Evolutionary conservation across 2,888 invertebrate species (phyloP).

Genomic region (Caenorhabditis wallacei): DNA sequence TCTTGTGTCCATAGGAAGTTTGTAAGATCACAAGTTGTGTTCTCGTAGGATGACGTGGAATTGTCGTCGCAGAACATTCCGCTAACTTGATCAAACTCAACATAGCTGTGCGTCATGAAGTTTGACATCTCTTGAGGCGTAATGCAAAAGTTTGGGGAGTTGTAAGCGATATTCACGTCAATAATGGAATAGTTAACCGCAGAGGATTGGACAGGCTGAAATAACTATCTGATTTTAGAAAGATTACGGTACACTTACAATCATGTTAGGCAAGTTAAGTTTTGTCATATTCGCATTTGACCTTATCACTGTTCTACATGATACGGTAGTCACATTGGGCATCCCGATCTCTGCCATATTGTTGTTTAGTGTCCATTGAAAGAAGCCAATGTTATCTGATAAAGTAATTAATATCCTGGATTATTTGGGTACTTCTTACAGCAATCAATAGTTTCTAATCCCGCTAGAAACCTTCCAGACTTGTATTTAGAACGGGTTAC

Average conservation of each 20-base stretch:
- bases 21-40: constrained; percentile 3
- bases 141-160: constrained; percentile 4
- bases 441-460: constrained; percentile 10
- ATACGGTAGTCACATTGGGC: constrained; percentile 9
- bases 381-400: constrained; percentile 3
- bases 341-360: constrained; percentile 38
- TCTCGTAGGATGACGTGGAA: background rate
- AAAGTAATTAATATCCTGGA: background rate
- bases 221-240: background rate
- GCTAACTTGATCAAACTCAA: background rate
- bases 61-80: background rate
- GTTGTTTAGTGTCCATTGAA: constrained; percentile 3
- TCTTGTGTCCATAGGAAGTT: background rate
- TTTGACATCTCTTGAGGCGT: constrained; percentile 16
- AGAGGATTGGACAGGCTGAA: constrained; percentile 3
- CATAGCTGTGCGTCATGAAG: constrained; percentile 20
- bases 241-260: background rate
- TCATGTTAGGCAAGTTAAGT: constrained; percentile 13
- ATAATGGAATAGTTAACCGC: background rate
- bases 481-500: background rate
- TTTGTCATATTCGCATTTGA: background rate
- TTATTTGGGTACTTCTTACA: background rate
- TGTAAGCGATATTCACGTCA: constrained; percentile 10
- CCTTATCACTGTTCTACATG: background rate
- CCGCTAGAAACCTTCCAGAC: background rate